Base-by-base conservation (phyloP, 2,888 invertebrate genomes). In the Cotesia congregata region DNA sequence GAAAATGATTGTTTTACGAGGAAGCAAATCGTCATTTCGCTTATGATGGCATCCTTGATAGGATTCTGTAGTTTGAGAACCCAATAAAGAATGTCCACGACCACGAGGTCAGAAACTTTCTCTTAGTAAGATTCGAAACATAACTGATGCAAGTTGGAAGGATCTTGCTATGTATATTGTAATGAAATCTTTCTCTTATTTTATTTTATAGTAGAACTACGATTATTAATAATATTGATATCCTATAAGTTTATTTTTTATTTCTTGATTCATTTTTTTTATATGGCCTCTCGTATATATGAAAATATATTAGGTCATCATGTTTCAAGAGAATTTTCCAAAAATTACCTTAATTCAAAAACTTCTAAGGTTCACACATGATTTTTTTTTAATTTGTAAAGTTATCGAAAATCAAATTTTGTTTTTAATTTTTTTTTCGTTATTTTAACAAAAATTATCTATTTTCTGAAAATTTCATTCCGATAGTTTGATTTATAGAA, bases 91-190 rank as follows among this genome's bases (percentile, higher is more conserved):
- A 72, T 61, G 59, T 75, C 72, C 67, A 17, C 72, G 72, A 76
- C 67, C 67, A 39, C 72, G 76, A 76, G 76, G 76, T 72, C 72
- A 67, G 38, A 41, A 76, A 72, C 76, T 76, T 76, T 76, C 76
- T 76, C 76, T 76, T 72, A 40, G 60, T 67, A 76, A 68, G 59
- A 76, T 68, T 68, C 64, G 68, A 62, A 72, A 72, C 72, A 72
- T 72, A 76, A 76, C 72, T 61, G 39, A 15, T 61, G 15, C 17
- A 17, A 40, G 15, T 40, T 39, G 60, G 5, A 72, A 62, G 62
- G 20, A 15, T 62, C 62, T 62, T n/a, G 3, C 62, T 62, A n/a
- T 17, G 17, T 7, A 17, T 62, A 17, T 62, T 17, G 62, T 62
- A 62, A 20, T 62, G 7, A 20, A 69, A 12, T 69, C 50, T 59